Conservation (phyloP, 1,140 invertebrate species). For the Achatina immaculata region DNA sequence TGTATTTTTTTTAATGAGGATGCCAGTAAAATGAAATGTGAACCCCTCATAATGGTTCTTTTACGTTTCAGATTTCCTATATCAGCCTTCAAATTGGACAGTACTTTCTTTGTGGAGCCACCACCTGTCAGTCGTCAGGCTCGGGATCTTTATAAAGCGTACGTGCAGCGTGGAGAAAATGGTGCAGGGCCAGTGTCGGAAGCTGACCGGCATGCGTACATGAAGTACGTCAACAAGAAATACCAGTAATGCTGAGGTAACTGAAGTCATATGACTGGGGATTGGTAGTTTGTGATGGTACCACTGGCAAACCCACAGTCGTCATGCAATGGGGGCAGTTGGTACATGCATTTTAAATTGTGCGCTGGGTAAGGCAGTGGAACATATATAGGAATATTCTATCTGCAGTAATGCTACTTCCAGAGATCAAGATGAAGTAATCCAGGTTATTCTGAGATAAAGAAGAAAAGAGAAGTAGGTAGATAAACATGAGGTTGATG, state of each 20-base stretch:
- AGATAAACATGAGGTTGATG: no score
- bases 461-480: no score
- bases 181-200: constrained; percentile 64
- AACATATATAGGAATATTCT: no score
- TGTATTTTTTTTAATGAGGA: no score
- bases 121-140: constrained; percentile 77
- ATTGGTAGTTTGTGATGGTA: background rate
- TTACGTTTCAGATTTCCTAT: constrained; percentile 67
- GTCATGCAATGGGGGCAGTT: no score
- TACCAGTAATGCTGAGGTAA: constrained; percentile 34
- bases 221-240: constrained; percentile 48
- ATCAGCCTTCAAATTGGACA: constrained; percentile 73
- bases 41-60: no score
- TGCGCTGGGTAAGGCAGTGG: no score
- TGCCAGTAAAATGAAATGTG: no score
- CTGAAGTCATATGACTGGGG: background rate
- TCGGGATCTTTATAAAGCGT: constrained; percentile 79
- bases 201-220: constrained; percentile 40
- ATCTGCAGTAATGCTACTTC: no score
- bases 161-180: constrained; percentile 72
- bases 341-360: no score
- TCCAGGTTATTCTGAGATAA: no score
- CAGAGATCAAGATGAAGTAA: no score
- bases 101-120: constrained; percentile 73
- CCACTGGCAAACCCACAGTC: background rate